A percentile compares a stretch with the other conserved stretches of the same genome.
Evolutionary conservation across 2,797 vertebrate genomes (phyloP).

Genomic region (Florisuga fusca): DNA sequence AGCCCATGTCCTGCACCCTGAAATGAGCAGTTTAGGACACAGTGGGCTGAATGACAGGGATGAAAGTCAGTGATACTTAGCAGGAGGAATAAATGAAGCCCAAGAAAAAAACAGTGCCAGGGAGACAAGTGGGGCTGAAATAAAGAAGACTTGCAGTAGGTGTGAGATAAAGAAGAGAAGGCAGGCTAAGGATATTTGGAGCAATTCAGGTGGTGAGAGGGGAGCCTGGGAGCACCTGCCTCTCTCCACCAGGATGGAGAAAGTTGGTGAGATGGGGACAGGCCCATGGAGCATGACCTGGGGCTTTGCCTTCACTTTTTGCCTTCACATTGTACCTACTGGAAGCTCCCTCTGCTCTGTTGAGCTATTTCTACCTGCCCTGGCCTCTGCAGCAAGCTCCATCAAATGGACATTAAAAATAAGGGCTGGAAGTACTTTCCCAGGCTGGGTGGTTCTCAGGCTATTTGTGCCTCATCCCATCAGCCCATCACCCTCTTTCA

Average conservation of each 20-base stretch:
- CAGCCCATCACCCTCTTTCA: not conserved
- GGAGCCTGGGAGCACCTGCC: not conserved
- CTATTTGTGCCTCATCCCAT: not conserved
- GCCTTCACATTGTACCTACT: not conserved
- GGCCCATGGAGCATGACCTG: accelerated
- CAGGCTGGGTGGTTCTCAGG: not conserved
- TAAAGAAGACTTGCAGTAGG: not conserved
- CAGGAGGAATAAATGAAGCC: not conserved
- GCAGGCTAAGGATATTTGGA: not conserved
- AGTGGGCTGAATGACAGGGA: not conserved
- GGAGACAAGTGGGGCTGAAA: not conserved
- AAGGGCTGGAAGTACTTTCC: not conserved
- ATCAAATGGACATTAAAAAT: not conserved
- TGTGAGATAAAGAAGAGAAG: not conserved
- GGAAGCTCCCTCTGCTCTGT: not conserved
- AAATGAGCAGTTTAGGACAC: not conserved
- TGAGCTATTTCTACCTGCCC: not conserved
- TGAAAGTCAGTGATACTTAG: not conserved
- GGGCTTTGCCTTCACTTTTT: not conserved
- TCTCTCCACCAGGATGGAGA: not conserved
- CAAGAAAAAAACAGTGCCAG: not conserved
- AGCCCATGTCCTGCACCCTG: not conserved
- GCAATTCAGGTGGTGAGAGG: accelerated
- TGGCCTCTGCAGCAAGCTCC: not conserved
- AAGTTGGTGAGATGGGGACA: not conserved